A percentile compares a stretch with the other conserved stretches of the same genome.
These are phyloP conservation scores for Bufotes viridis DNA, from an alignment of 2,797 vertebrate genomes.

Conservation along the genomic window DNA sequence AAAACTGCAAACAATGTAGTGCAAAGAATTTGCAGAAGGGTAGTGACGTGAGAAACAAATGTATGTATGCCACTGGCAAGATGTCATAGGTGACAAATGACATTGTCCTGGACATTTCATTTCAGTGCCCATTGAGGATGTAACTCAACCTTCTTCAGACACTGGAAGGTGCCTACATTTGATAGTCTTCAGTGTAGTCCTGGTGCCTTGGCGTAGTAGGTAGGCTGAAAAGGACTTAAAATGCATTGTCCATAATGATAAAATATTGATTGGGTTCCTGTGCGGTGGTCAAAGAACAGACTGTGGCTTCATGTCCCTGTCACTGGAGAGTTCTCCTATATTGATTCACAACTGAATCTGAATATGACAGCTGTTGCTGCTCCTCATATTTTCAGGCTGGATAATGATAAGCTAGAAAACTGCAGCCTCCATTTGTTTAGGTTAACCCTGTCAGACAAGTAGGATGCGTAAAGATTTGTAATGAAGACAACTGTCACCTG, in stretches of 20 bases:
- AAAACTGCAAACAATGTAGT: too few relatives aligned
- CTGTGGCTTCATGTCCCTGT: constrained; percentile 8
- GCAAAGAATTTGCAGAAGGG: too few relatives aligned
- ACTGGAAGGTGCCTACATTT: too few relatives aligned
- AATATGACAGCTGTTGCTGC: constrained; percentile 25
- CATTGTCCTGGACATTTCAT: too few relatives aligned
- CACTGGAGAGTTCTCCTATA: constrained; percentile 28
- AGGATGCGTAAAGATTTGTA: not conserved
- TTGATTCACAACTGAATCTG: constrained; percentile 24
- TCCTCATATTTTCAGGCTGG: constrained; percentile 6
- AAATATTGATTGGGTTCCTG: constrained; percentile 49
- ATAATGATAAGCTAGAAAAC: constrained; percentile 11
- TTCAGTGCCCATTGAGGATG: too few relatives aligned
- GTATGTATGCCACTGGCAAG: too few relatives aligned
- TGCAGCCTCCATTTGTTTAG: constrained; percentile 17
- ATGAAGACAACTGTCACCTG: constrained; percentile 9
- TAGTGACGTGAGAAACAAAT: too few relatives aligned
- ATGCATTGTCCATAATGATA: constrained; percentile 16
- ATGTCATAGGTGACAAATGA: too few relatives aligned
- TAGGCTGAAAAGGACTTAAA: constrained; percentile 9
- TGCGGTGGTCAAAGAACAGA: not conserved
- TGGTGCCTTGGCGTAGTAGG: not conserved
- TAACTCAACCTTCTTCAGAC: too few relatives aligned
- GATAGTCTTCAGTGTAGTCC: not conserved
- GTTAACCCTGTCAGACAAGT: constrained; percentile 23